Percentiles rank a stretch among this genome's conserved stretches.
These are phyloP conservation scores for Acleris cristana DNA, from an alignment of 2,888 invertebrate species.

Conservation along the genomic window DNA sequence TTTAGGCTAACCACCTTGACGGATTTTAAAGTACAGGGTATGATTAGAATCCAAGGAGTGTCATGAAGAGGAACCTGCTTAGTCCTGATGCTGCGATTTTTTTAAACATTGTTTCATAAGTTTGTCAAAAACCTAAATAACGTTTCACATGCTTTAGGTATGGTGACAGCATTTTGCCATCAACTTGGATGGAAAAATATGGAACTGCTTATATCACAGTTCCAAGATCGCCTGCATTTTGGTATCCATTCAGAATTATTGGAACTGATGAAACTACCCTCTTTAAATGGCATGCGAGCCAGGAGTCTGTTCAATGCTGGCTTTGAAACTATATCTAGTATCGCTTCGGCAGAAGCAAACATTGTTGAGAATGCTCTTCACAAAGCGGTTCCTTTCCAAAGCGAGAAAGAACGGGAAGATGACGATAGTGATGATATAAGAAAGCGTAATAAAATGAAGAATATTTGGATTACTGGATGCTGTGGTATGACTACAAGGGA, in stretches of 20 bases:
- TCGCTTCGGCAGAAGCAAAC: constrained; percentile 89
- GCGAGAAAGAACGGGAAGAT: constrained; percentile 88
- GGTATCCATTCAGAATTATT: constrained; percentile 96
- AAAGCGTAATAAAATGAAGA: constrained; percentile 87
- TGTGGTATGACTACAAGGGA: constrained; percentile 91
- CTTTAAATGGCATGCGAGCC: constrained; percentile 93
- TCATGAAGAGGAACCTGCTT: too few relatives aligned
- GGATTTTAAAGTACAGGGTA: too few relatives aligned
- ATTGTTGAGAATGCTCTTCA: constrained; percentile 90
- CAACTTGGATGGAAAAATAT: constrained; percentile 96
- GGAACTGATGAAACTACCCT: constrained; percentile 93
- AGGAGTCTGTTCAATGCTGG: constrained; percentile 92
- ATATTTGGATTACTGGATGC: constrained; percentile 91
- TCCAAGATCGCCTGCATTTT: constrained; percentile 96
- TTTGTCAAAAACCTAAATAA: too few relatives aligned
- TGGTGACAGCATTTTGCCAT: constrained; percentile 97
- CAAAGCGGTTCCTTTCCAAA: constrained; percentile 93
- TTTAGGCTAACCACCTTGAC: too few relatives aligned
- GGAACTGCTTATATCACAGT: constrained; percentile 94
- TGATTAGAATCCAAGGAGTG: too few relatives aligned
- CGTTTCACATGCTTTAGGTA: constrained; percentile 84
- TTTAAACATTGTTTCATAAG: too few relatives aligned
- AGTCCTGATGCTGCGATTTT: too few relatives aligned
- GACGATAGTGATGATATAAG: constrained; percentile 87
- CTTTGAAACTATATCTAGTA: constrained; percentile 88